phyloP scores from a whole-genome alignment of 2,888 invertebrate genomes.

The Gryllus longicercus region DNA sequence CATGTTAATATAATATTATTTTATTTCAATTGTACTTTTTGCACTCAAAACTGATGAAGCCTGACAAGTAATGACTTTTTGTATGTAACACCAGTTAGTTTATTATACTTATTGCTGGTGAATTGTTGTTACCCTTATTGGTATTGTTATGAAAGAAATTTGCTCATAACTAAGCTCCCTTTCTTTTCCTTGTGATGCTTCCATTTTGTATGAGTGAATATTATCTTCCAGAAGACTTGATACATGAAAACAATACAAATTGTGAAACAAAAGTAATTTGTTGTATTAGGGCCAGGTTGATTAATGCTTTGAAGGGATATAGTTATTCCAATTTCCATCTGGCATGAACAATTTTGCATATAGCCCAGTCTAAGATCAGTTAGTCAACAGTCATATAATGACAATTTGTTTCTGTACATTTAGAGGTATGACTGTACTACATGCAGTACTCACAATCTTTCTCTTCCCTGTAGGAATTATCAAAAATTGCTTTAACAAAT shows the following conservation, averaged over 20 bases:
- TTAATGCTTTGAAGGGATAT: too few species aligned
- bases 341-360: too few species aligned
- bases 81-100: constrained; percentile 9
- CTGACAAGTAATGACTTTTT: background rate
- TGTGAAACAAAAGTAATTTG: too few species aligned
- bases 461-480: too few species aligned
- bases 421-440: too few species aligned
- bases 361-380: too few species aligned
- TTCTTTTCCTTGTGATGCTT: background rate
- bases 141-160: constrained; percentile 1
- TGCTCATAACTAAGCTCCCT: background rate
- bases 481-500: background rate
- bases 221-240: background rate
- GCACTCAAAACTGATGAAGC: constrained; percentile 1
- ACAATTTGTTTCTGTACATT: too few species aligned
- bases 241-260: too few species aligned
- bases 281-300: too few species aligned
- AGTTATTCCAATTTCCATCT: too few species aligned
- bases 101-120: background rate
- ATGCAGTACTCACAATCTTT: too few species aligned
- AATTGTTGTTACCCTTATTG: background rate
- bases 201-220: background rate
- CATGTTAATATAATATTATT: background rate
- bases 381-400: too few species aligned
- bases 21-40: background rate